These are phyloP conservation scores for Sinella curviseta DNA, from an alignment of 1,140 invertebrate species.

Conservation along the genomic window DNA sequence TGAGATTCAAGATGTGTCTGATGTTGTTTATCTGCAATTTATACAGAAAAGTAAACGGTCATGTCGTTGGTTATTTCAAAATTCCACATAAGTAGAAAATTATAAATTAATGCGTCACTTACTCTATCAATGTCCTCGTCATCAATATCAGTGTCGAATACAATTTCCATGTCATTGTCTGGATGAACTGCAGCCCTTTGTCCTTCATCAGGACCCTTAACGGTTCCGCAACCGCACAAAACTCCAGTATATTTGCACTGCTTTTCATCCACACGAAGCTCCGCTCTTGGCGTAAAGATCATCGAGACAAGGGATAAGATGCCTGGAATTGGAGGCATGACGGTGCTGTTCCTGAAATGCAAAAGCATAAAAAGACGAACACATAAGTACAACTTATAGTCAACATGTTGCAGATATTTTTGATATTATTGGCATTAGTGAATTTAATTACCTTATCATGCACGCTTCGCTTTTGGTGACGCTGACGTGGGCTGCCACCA, in stretches of 20 bases:
- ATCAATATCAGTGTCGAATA: slow-evolving; percentile 70
- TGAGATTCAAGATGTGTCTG: slow-evolving; percentile 63
- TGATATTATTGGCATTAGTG: too few relatives aligned
- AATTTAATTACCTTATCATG: slow-evolving; percentile 40
- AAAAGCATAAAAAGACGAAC: neutral
- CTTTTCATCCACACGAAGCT: slow-evolving; percentile 64
- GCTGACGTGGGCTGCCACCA: slow-evolving; percentile 37
- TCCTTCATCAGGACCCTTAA: neutral
- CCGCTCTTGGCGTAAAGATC: slow-evolving; percentile 77
- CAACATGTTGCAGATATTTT: neutral
- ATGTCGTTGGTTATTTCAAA: too few relatives aligned
- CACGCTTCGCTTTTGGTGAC: slow-evolving; percentile 37
- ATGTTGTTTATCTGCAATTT: slow-evolving; percentile 65
- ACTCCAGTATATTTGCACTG: slow-evolving; percentile 69
- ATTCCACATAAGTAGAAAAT: neutral
- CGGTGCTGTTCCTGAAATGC: slow-evolving; percentile 74
- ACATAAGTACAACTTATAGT: neutral
- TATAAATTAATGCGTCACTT: too few relatives aligned
- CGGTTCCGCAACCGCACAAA: slow-evolving; percentile 76
- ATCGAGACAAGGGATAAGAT: slow-evolving; percentile 72
- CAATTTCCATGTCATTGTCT: slow-evolving; percentile 80
- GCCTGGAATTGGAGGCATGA: slow-evolving; percentile 84
- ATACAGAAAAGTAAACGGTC: slow-evolving; percentile 35
- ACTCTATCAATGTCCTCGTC: slow-evolving; percentile 67
- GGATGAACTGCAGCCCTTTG: slow-evolving; percentile 60